A percentile compares a stretch with the other conserved stretches of the same genome.
phyloP scores from a whole-genome alignment of 2,113 vertebrate species.

The Sturnus vulgaris region DNA sequence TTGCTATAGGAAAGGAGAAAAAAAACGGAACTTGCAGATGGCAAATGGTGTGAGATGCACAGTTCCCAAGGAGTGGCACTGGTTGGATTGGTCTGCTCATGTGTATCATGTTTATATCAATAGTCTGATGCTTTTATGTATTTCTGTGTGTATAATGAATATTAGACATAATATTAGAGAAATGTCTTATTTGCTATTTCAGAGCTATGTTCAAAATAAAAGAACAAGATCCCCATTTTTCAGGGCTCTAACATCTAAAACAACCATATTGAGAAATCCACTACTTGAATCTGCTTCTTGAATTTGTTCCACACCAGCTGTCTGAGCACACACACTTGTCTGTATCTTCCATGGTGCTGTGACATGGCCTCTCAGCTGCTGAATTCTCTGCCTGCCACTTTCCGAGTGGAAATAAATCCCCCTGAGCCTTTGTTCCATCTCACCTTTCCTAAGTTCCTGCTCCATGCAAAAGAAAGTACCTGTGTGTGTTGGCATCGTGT shows the following conservation, averaged over 20 bases:
- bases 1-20: background rate
- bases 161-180: background rate
- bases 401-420: background rate
- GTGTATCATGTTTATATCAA: background rate
- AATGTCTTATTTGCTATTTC: background rate
- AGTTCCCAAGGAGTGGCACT: background rate
- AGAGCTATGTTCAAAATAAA: background rate
- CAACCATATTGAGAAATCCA: background rate
- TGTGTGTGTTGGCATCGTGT: background rate
- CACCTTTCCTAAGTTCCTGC: background rate
- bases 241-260: background rate
- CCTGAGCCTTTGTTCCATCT: background rate
- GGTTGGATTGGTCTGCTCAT: background rate
- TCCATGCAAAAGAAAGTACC: background rate
- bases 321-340: background rate
- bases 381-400: background rate
- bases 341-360: background rate
- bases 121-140: background rate
- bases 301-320: background rate
- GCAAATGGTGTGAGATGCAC: background rate
- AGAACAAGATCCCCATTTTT: background rate
- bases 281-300: background rate
- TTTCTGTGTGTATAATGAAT: background rate
- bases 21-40: background rate
- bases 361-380: background rate